Evolutionary conservation across 2,113 vertebrate genomes (phyloP).

Genomic region (Oophaga pumilio): DNA sequence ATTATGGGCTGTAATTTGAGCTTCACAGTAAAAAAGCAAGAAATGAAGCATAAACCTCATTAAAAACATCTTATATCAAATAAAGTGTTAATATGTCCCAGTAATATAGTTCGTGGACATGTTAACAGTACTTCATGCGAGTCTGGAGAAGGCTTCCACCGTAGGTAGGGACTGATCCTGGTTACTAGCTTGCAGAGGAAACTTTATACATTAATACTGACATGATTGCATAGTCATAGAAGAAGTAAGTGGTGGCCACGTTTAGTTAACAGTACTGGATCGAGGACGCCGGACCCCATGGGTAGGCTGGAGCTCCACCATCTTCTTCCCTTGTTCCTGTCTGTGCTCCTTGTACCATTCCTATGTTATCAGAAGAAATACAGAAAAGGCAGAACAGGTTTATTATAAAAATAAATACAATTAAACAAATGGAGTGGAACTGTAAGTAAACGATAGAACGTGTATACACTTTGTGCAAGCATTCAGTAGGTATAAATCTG

Average conservation of each 20-base stretch:
- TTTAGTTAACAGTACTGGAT: constrained; percentile 77
- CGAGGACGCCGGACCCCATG: constrained; percentile 73
- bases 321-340: constrained; percentile 70
- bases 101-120: background rate
- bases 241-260: background rate
- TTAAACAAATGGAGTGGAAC: background rate
- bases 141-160: background rate
- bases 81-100: constrained; percentile 20
- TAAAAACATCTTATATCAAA: constrained; percentile 15
- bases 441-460: background rate
- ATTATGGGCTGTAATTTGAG: background rate
- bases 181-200: constrained; percentile 10
- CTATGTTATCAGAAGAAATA: constrained; percentile 64
- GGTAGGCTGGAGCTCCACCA: constrained; percentile 65
- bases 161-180: background rate
- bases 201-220: constrained; percentile 24
- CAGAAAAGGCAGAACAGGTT: accelerated
- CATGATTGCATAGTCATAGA: constrained; percentile 49
- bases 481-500: background rate
- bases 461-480: background rate
- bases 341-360: constrained; percentile 94
- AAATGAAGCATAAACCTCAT: background rate
- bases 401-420: background rate
- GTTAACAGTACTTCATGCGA: constrained; percentile 3
- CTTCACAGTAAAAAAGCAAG: background rate